Base-by-base conservation (phyloP, 2,797 vertebrate genomes). In the Allobates femoralis region DNA sequence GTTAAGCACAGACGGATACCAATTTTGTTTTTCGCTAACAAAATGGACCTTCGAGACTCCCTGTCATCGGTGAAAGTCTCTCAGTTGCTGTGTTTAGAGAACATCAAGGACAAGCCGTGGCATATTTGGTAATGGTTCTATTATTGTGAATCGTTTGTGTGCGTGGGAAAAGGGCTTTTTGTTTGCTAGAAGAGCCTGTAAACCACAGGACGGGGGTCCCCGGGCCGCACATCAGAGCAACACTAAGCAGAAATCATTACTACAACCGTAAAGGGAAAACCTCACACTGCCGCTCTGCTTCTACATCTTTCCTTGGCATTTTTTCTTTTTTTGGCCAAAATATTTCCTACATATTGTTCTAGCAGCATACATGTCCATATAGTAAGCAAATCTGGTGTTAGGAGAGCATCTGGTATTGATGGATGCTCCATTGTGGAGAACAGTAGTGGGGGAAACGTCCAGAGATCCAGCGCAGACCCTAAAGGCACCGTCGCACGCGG, bases 71-170 rank as follows among this genome's bases (percentile, higher is more conserved):
- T 99, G 76, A 99, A 98, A 92, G 97, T 99, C 37, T 99, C 97
- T 89, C 98, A 99, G 90, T 92, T 99, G 85, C 94, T 99, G 81
- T 96, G 96, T 89, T 94, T 99, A 94, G 98, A 99, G 90, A 98
- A 95, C 93, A 97, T 99, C 93, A 99, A 97, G 95, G 98, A 99
- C 92, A 99, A 99, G 91, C 98, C 98, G 30, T 99, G 98, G 98
- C 97, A 99, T 90, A 99, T 99, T 94, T 99, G 98, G 98, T 99
- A 96, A 90, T 84, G 37, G 86, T 85, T 62, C 66, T 62, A 89
- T 91, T 46, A 86, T 81, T 66, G 14, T 81, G 56, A 46, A 58
- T 66, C 74, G 51, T 51, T 53, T 60, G 46, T 58, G 69, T 56
- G 32, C 19, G 53, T 58, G n/a, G 12, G 32, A 56, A 34, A 75